Evolutionary conservation across 2,888 invertebrate genomes (phyloP), one percentile per base, ranked within the genome.

Genomic region (Alitta virens): DNA sequence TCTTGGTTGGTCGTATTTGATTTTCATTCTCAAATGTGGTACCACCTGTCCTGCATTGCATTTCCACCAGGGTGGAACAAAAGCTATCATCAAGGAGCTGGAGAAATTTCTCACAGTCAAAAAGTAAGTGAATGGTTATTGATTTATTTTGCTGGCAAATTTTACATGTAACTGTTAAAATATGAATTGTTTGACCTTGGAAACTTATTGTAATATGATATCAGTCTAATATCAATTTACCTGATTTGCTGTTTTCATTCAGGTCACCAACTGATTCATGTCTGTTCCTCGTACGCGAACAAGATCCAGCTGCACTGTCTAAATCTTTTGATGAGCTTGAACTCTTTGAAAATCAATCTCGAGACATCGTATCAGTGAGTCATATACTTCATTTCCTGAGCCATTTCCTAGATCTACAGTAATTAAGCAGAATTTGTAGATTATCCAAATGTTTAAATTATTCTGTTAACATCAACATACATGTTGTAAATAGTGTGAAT

Each of bases 1-100:
- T 68, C 72, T 79, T 69, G 77, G 77, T 57, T 76, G 78, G 79
- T 76, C 79, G 0, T 78, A 77, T 65, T 70, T 82, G 16, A 78
- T 82, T 49, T 87, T 92, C 69, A 87, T 88, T 71, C 87, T 89
- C 69, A 88, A 88, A 68, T 88, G 89, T 81, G 86, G 88, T 55
- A 87, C 90, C 0, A 87, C 87, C 75, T 88, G 90, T 71, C 89
- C 90, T 66, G 89, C 90, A 3, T 91, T 95, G 77, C 90, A 91
- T 77, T 94, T 95, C 83, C 92, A 92, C 78, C 88, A 90, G 71
- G 92, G 91, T 0, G 92, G 93, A 72, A 91, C 92, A 0, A 90
- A 91, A 73, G 87, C 88, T 60, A 89, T 94, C 74, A 85, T 85
- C 61, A 79, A 79, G 63, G 80, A 68, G 49, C 63, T 70, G 1